Evolutionary conservation across 1,140 invertebrate genomes (phyloP).

Genomic region (Anoplophora glabripennis): DNA sequence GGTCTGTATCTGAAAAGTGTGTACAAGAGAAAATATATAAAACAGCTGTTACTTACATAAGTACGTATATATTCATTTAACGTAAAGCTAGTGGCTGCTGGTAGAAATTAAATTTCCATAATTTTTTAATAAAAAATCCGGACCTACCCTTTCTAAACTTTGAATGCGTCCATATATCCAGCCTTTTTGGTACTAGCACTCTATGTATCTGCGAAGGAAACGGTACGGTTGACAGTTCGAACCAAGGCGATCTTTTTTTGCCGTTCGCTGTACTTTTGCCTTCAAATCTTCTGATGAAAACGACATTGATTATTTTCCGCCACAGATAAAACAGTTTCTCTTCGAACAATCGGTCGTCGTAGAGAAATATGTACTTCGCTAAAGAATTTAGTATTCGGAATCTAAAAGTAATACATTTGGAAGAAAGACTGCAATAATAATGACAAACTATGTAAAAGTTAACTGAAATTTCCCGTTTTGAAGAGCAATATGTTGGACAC

Average conservation of each 20-base stretch:
- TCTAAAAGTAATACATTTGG: conserved; percentile 47
- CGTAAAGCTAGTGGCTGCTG: too few species aligned
- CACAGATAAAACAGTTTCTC: conserved; percentile 68
- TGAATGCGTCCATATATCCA: conserved; percentile 63
- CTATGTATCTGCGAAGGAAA: conserved; percentile 60
- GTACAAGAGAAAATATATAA: too few species aligned
- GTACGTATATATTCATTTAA: too few species aligned
- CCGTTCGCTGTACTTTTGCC: conserved; percentile 40
- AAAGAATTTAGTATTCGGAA: conserved; percentile 66
- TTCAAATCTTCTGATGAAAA: conserved; percentile 64
- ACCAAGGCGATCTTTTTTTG: conserved; percentile 54
- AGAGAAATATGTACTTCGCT: conserved; percentile 65
- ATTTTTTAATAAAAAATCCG: neutral
- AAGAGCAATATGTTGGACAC: too few species aligned
- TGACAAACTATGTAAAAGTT: neutral
- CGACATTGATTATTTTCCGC: conserved; percentile 70
- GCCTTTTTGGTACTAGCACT: conserved; percentile 54
- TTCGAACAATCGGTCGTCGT: conserved; percentile 65
- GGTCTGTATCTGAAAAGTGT: conserved; percentile 35
- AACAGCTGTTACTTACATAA: too few species aligned
- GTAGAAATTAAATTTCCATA: too few species aligned
- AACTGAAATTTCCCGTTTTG: too few species aligned
- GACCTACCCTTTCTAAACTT: conserved; percentile 55
- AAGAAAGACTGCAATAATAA: neutral
- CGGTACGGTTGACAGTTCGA: conserved; percentile 67